Conservation (phyloP, 2,797 vertebrate species). For the Rhinella marina region DNA sequence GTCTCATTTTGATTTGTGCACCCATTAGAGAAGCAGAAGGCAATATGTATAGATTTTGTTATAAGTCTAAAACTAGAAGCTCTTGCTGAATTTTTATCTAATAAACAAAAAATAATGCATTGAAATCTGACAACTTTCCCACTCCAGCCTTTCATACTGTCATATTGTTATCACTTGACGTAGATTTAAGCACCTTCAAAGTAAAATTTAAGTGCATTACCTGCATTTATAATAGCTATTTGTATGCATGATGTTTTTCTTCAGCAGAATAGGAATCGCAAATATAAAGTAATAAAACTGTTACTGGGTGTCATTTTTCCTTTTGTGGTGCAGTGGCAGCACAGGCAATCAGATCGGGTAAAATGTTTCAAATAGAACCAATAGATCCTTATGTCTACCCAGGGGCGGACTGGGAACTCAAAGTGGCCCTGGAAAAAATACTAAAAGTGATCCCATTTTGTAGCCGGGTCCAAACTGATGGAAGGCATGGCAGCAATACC, state of each 20-base stretch:
- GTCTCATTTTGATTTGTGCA: neutral
- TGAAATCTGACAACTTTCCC: neutral
- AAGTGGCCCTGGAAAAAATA: no score
- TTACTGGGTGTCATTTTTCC: neutral
- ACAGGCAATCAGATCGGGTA: neutral
- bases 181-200: neutral
- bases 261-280: neutral
- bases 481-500: no score
- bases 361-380: neutral
- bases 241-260: neutral
- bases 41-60: neutral
- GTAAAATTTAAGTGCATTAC: neutral
- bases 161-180: constrained; percentile 1
- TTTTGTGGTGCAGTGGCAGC: neutral
- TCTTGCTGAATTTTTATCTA: neutral
- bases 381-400: no score
- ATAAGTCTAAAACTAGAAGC: neutral
- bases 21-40: neutral
- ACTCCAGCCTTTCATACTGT: neutral
- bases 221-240: neutral
- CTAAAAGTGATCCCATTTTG: no score
- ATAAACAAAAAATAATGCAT: neutral
- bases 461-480: no score
- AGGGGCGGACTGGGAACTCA: no score
- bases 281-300: constrained; percentile 2